Evolutionary conservation across 2,797 vertebrate species (phyloP).

Genomic region (Botia kubotai): DNA sequence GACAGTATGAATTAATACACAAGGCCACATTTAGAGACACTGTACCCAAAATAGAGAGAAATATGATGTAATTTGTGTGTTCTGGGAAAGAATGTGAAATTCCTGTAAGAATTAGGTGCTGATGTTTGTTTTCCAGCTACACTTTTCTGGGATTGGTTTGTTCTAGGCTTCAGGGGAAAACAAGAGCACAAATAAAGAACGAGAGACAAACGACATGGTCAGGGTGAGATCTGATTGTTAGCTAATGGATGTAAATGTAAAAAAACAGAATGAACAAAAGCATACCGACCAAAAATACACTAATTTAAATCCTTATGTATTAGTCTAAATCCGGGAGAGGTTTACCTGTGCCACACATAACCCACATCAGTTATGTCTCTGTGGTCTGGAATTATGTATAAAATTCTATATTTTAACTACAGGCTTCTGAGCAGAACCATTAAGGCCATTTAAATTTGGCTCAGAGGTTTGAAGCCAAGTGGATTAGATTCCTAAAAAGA

Average conservation of each 20-base stretch:
- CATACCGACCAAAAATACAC: conserved; percentile 13
- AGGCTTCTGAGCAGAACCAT: not conserved
- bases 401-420: conserved; percentile 28
- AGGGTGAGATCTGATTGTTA: conserved; percentile 8
- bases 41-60: not conserved
- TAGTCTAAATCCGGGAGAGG: not conserved
- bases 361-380: conserved; percentile 2
- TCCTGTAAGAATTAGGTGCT: not conserved
- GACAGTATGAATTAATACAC: no score
- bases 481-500: no score
- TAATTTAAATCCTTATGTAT: conserved; percentile 24
- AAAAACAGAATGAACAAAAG: conserved; percentile 9
- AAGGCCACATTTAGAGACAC: no score
- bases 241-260: conserved; percentile 6
- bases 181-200: conserved; percentile 14
- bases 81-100: no score
- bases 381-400: conserved; percentile 18
- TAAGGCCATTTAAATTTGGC: not conserved
- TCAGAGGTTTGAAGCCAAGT: not conserved
- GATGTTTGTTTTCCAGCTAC: not conserved
- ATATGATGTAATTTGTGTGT: not conserved
- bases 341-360: not conserved
- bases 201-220: not conserved
- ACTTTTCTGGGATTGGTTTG: not conserved
- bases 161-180: conserved; percentile 10